Base-by-base conservation (phyloP, 1,140 invertebrate genomes). In the Heliothis subflexa region DNA sequence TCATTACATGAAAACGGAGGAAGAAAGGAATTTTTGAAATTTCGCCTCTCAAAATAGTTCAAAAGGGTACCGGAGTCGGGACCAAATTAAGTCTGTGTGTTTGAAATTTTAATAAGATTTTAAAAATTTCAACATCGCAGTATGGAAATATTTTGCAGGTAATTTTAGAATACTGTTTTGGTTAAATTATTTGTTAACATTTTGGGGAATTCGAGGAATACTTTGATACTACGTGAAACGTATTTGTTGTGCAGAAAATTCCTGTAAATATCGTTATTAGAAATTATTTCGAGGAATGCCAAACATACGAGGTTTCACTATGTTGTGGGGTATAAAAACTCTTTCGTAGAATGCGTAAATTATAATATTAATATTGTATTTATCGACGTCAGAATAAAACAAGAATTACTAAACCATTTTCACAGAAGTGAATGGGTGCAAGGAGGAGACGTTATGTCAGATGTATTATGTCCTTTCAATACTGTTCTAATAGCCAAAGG, bases 1-100 rank as follows among this genome's bases (percentile, higher is more conserved):
- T 77, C 61, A 77, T 77, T 77, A 66, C 62, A 77, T 47, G 50
- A 77, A 28, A 45, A 55, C 28, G 62, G 28, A n/a, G 73, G 62
- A 77, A 77, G 61, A 68, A 66, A 77, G 74, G 74, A 66, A 77
- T 68, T 77, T 77, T 77, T 77, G 74, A 77, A 77, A 77, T 77
- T 77, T 62, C 73, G 49, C 45, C 59, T 75, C 73, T 52, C 47
- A 50, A 64, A 75, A 75, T 75, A 75, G 73, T 75, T 75, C 73
- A 75, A 75, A 75, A 75, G 59, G 73, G 73, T 75, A 64, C 49
- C 57, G 13, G 47, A 52, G 73, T 70, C 9, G 66, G 66, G 66
- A 70, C 45, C 21, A 75, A 75, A 75, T 75, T 75, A 62, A 75
- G 73, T 64, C 49, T n/a, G 59, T 62, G 54, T 61, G 71, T 74